phyloP scores from a whole-genome alignment of 2,888 invertebrate species.

The Coleophora flavipennella region DNA sequence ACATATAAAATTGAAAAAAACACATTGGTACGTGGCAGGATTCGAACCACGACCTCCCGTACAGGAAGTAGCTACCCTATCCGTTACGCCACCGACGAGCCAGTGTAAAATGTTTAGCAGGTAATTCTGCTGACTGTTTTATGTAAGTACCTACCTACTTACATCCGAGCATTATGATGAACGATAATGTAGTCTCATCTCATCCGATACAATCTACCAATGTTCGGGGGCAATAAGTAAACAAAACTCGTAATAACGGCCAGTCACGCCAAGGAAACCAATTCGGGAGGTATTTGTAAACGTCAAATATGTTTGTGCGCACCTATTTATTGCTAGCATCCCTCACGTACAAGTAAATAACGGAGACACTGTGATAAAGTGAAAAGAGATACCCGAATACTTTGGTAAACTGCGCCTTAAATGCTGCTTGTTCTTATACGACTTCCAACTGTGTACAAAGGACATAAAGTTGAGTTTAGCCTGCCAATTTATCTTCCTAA shows the following conservation, averaged over 20 bases:
- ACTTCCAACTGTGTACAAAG: constrained; percentile 24
- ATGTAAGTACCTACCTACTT: too few relatives aligned
- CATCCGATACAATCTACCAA: constrained; percentile 21
- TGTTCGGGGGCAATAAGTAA: constrained; percentile 50
- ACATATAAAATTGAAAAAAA: too few relatives aligned
- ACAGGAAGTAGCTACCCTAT: too few relatives aligned
- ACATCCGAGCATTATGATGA: too few relatives aligned
- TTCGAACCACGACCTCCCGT: too few relatives aligned
- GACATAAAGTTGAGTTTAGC: constrained; percentile 39
- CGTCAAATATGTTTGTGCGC: constrained; percentile 69
- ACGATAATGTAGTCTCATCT: too few relatives aligned
- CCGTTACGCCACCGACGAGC: too few relatives aligned
- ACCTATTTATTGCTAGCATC: constrained; percentile 70
- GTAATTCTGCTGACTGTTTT: too few relatives aligned
- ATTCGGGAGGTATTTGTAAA: constrained; percentile 68
- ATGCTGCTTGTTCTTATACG: constrained; percentile 21
- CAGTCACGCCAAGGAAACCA: constrained; percentile 65
- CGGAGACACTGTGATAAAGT: constrained; percentile 68
- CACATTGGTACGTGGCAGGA: too few relatives aligned
- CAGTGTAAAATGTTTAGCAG: too few relatives aligned
- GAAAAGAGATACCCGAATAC: constrained; percentile 65
- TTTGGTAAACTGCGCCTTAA: constrained; percentile 44
- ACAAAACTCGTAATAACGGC: constrained; percentile 60
- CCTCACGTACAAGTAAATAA: constrained; percentile 71
- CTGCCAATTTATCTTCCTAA: constrained; percentile 26